A percentile compares a stretch with the other conserved stretches of the same genome.
Evolutionary conservation across 2,888 invertebrate genomes (phyloP).

Genomic region (Hydrotaea cyrtoneurina): DNA sequence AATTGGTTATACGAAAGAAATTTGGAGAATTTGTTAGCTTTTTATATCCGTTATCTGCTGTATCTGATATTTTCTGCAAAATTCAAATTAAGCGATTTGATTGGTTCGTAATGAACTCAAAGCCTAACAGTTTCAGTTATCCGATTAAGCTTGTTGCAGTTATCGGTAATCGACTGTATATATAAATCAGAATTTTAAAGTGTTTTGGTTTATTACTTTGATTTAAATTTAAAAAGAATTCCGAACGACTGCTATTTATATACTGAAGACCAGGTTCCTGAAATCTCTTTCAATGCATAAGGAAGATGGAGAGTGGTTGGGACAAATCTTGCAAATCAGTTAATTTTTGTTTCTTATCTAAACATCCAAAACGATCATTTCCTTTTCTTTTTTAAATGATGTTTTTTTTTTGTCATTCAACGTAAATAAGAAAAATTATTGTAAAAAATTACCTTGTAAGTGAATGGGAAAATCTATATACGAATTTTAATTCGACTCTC

Average conservation of each 20-base stretch:
- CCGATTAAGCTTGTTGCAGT: too few species aligned
- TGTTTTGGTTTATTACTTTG: too few species aligned
- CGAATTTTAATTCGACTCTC: not conserved
- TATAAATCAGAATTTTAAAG: too few species aligned
- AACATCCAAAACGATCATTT: not conserved
- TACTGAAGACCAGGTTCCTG: not conserved
- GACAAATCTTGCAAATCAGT: not conserved
- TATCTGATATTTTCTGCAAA: too few species aligned
- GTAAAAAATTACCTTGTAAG: slow-evolving; percentile 7
- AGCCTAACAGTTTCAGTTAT: too few species aligned
- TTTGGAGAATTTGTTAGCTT: too few species aligned
- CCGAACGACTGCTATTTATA: not conserved
- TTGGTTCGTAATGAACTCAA: too few species aligned
- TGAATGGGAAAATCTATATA: not conserved
- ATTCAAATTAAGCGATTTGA: too few species aligned
- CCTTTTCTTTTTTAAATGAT: not conserved
- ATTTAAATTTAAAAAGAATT: not conserved
- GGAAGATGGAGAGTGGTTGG: not conserved
- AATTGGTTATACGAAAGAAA: too few species aligned
- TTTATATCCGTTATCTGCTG: too few species aligned
- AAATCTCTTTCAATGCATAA: not conserved
- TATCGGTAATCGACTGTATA: too few species aligned
- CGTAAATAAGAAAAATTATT: not conserved
- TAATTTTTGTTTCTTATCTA: not conserved
- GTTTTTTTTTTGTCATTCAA: not conserved